phyloP scores from a whole-genome alignment of 2,888 invertebrate genomes.

The Agrochola circellaris region DNA sequence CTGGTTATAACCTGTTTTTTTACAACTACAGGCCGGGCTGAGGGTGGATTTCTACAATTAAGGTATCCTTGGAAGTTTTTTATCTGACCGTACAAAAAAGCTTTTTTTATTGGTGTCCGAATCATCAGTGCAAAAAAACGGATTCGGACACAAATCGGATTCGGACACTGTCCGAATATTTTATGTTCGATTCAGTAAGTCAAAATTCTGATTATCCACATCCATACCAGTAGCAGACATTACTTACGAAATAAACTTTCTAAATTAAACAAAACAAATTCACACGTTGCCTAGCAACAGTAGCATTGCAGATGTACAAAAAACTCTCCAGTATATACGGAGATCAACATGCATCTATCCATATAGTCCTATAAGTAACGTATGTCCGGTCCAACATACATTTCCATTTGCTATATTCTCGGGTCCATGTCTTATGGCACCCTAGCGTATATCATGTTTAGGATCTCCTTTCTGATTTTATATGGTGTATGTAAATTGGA shows the following conservation, averaged over 20 bases:
- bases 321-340: background rate
- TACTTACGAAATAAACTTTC: background rate
- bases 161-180: too few relatives aligned
- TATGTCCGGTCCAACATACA: constrained; percentile 30
- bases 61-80: too few relatives aligned
- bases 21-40: too few relatives aligned
- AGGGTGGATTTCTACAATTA: too few relatives aligned
- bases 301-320: constrained; percentile 7
- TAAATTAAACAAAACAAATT: background rate
- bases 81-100: too few relatives aligned
- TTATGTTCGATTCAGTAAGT: too few relatives aligned
- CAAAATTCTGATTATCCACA: background rate
- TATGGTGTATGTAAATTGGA: background rate
- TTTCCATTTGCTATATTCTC: constrained; percentile 46
- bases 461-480: background rate
- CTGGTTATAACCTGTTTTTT: too few relatives aligned
- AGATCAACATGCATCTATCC: constrained; percentile 43
- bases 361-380: constrained; percentile 13
- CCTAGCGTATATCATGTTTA: constrained; percentile 12
- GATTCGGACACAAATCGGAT: too few relatives aligned
- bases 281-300: background rate
- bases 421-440: constrained; percentile 4
- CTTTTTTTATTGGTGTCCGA: too few relatives aligned
- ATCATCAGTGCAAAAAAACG: too few relatives aligned
- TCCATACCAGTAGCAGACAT: background rate